Conservation (phyloP, 1,140 invertebrate genomes). For the Musca domestica region DNA sequence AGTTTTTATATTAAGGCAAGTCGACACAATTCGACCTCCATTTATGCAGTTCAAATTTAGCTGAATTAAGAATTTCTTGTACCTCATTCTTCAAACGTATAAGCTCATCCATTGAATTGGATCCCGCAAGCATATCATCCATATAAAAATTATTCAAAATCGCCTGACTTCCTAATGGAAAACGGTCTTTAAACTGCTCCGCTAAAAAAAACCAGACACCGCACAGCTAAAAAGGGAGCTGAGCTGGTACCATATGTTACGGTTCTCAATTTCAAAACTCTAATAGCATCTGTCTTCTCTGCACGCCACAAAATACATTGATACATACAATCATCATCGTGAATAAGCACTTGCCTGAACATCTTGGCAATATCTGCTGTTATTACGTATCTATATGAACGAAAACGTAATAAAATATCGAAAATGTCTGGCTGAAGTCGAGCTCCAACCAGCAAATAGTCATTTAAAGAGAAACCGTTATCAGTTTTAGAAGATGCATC, state of each 20-base stretch:
- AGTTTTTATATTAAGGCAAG: too few species aligned
- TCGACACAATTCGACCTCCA: constrained; percentile 7
- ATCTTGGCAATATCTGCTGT: too few species aligned
- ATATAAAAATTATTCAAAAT: constrained; percentile 52
- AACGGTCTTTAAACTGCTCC: constrained; percentile 35
- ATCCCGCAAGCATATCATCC: constrained; percentile 44
- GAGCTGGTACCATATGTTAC: constrained; percentile 31
- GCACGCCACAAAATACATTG: constrained; percentile 43
- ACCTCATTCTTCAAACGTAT: neutral
- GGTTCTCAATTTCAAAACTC: constrained; percentile 25
- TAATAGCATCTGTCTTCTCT: neutral
- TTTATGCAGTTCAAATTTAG: constrained; percentile 11
- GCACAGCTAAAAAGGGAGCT: constrained; percentile 24
- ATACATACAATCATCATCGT: too few species aligned
- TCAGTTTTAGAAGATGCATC: too few species aligned
- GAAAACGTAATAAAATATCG: too few species aligned
- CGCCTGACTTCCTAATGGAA: constrained; percentile 33
- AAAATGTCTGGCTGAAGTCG: too few species aligned
- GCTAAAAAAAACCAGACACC: constrained; percentile 47
- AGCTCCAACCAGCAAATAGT: too few species aligned
- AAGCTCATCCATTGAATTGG: neutral
- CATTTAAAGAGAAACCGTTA: too few species aligned
- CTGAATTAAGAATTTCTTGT: constrained; percentile 2
- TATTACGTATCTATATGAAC: too few species aligned
- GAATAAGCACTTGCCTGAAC: too few species aligned